A percentile compares a stretch with the other conserved stretches of the same genome.
phyloP scores from a whole-genome alignment of 2,888 invertebrate genomes.

The Cyclophora albipunctata region DNA sequence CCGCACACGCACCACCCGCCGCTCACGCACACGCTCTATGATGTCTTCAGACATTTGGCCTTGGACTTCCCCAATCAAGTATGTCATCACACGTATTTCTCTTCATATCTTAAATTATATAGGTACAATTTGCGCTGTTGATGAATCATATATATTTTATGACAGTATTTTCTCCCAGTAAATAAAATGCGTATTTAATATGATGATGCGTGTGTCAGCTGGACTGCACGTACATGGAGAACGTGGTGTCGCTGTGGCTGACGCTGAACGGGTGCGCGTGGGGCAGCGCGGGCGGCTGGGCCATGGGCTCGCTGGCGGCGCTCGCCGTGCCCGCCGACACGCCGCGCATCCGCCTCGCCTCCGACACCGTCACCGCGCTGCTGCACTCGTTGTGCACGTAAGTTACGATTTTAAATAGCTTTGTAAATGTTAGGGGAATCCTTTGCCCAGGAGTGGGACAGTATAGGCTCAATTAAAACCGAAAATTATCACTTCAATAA shows the following conservation, averaged over 20 bases:
- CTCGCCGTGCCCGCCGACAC: constrained; percentile 58
- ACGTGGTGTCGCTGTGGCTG: constrained; percentile 90
- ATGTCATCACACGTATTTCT: constrained; percentile 7
- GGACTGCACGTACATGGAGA: constrained; percentile 86
- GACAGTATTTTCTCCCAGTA: not conserved
- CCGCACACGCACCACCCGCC: constrained; percentile 40
- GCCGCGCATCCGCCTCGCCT: constrained; percentile 63
- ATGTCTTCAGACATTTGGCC: constrained; percentile 69
- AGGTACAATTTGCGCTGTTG: too few species aligned
- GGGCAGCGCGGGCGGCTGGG: constrained; percentile 55
- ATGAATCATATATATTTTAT: too few species aligned
- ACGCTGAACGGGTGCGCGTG: constrained; percentile 82
- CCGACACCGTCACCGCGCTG: constrained; percentile 58
- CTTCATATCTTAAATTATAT: not conserved
- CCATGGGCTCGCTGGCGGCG: constrained; percentile 45
- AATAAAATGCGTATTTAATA: too few species aligned
- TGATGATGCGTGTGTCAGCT: constrained; percentile 51
- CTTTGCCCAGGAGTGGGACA: too few species aligned
- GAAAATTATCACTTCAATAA: too few species aligned
- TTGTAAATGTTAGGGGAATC: not conserved
- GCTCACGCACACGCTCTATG: constrained; percentile 56
- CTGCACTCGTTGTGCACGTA: constrained; percentile 51
- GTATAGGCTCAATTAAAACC: too few species aligned
- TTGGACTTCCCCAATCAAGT: constrained; percentile 64
- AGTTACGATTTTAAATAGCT: constrained; percentile 15